Evolutionary conservation across 2,797 vertebrate genomes (phyloP).

Genomic region (Rhyacichthys aspro): DNA sequence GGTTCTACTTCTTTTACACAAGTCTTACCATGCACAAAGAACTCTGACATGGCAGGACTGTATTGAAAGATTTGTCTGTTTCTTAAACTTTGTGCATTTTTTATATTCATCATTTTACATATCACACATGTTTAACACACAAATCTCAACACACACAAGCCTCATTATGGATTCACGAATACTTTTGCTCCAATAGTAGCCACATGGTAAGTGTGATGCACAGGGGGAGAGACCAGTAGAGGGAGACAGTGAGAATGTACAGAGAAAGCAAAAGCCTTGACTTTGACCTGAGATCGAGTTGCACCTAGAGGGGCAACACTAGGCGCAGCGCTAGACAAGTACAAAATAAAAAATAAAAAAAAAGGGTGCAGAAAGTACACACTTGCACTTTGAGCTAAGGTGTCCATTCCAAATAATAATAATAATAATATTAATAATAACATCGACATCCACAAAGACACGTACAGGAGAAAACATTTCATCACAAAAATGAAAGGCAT

Average conservation of each 20-base stretch:
- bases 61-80: too few species aligned
- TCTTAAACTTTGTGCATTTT: too few species aligned
- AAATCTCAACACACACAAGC: too few species aligned
- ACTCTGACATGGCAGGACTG: too few species aligned
- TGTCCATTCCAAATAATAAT: constrained; percentile 76
- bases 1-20: too few species aligned
- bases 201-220: neutral
- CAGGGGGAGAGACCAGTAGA: constrained; percentile 42
- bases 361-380: constrained; percentile 74
- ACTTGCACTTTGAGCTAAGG: constrained; percentile 75
- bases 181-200: neutral
- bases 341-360: constrained; percentile 41
- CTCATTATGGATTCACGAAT: neutral
- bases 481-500: constrained; percentile 88
- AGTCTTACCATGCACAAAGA: too few species aligned
- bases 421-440: constrained; percentile 71
- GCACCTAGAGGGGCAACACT: constrained; percentile 68
- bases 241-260: constrained; percentile 65
- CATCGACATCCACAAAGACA: constrained; percentile 69
- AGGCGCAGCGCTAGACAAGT: constrained; percentile 76
- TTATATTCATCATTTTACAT: too few species aligned
- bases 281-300: constrained; percentile 84
- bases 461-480: constrained; percentile 73
- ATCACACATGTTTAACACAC: too few species aligned
- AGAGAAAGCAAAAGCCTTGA: constrained; percentile 77